Base-by-base conservation (phyloP, 2,113 vertebrate species). In the Crocuta crocuta region DNA sequence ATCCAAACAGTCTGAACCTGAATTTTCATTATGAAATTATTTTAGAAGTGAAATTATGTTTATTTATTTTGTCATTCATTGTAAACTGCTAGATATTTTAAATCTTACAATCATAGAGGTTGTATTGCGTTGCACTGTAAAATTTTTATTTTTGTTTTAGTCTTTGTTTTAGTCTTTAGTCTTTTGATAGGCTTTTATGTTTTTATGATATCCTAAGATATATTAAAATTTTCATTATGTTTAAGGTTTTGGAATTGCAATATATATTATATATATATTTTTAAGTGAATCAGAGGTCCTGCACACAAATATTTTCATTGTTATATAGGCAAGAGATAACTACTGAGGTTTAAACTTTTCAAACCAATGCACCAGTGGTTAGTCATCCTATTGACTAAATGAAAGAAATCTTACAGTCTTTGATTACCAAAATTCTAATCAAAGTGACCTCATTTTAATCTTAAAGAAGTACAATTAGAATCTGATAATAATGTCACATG, bases 401-500 rank as follows among this genome's bases (percentile, higher is more conserved):
- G 50, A 84, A 82, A n/a, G 10, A 55, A 71, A 78, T 66, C 24
- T 85, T 43, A 78, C 39, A 43, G 15, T 92, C n/a, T 94, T 96
- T 4, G 7, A 23, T 63, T 93, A 8, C 16, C 33, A 61, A 89
- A 91, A 66, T 7, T 79, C 0, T 31, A 95, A 81, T 78, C 15
- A 90, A 94, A 76, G 19, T 95, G 33, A 82, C 66, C 5, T 71
- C 91, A 92, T 88, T 96, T 95, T 81, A 95, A 93, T 94, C 13
- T 81, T 35, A 91, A 88, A 80, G 23, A 94, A 74, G 10, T 35
- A 73, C 10, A 91, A 94, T 95, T 97, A 95, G 10, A 91, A 61
- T 94, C 33, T 79, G n/a, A 82, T 94, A 88, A 66, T 35, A 88
- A 55, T 13, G 33, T 82, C 61, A 73, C 31, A 82, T 35, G 48